phyloP scores from a whole-genome alignment of 1,140 invertebrate species.

The Steinernema feltiae region DNA sequence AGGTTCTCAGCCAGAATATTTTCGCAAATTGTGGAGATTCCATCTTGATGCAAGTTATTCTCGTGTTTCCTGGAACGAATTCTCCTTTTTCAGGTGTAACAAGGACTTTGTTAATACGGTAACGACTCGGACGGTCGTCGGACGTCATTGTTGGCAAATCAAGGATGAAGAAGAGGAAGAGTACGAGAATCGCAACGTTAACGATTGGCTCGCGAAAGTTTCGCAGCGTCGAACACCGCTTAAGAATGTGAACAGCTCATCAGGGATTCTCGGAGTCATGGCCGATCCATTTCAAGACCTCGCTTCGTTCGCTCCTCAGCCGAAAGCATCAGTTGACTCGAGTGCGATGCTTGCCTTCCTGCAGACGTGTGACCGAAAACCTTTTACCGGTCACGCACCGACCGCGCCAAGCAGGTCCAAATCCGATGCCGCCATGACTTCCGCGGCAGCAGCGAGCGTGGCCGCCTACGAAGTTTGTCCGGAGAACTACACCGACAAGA shows the following conservation, averaged over 20 bases:
- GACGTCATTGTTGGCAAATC: constrained; percentile 28
- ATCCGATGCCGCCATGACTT: neutral
- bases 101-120: constrained; percentile 20
- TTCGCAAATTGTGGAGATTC: neutral
- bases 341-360: neutral
- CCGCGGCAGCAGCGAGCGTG: neutral
- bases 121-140: constrained; percentile 29
- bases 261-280: constrained; percentile 34
- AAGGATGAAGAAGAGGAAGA: constrained; percentile 22
- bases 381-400: neutral
- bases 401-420: neutral
- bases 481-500: neutral
- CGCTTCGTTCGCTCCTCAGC: neutral
- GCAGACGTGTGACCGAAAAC: neutral
- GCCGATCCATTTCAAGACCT: constrained; percentile 35
- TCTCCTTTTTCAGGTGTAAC: constrained; percentile 17
- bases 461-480: neutral
- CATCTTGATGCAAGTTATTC: neutral
- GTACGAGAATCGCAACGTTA: constrained; percentile 24
- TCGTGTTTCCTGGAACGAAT: neutral
- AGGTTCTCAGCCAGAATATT: neutral
- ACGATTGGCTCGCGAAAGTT: constrained; percentile 32
- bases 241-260: neutral
- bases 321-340: neutral
- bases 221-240: neutral